Conservation (phyloP, 2,113 vertebrate species). For the Setophaga petechia region DNA sequence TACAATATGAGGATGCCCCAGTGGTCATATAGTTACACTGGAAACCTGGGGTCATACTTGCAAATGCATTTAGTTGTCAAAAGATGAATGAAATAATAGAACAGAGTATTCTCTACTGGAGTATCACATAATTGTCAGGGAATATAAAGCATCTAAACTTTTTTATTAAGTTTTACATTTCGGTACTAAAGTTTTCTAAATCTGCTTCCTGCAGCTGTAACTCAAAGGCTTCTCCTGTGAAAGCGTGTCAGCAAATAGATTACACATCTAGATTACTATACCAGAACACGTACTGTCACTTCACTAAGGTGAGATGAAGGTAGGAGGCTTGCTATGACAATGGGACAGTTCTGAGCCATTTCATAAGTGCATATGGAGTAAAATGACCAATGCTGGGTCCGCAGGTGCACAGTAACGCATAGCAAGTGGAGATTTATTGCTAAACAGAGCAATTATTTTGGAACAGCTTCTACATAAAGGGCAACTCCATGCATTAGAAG, state of each 20-base stretch:
- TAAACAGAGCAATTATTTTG: not conserved
- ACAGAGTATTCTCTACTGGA: not conserved
- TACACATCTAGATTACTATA: not conserved
- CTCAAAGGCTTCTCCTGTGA: not conserved
- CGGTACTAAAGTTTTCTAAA: not conserved
- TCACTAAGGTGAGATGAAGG: not conserved
- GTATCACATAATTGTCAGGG: not conserved
- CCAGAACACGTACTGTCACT: not conserved
- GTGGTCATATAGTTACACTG: not conserved
- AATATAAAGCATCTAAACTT: not conserved
- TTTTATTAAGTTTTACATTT: not conserved
- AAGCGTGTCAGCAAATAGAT: not conserved
- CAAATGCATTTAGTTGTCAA: not conserved
- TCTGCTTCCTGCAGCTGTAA: not conserved
- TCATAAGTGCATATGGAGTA: not conserved
- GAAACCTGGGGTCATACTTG: not conserved
- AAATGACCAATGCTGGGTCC: not conserved
- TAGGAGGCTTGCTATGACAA: not conserved
- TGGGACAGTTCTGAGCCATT: not conserved
- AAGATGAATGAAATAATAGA: not conserved
- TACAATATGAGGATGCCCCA: not conserved
- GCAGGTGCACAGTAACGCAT: not conserved
- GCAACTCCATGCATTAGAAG: not conserved
- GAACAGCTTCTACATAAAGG: not conserved
- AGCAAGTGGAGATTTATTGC: not conserved